These are phyloP conservation scores for Listronotus bonariensis DNA, from an alignment of 1,140 invertebrate species.

Conservation along the genomic window DNA sequence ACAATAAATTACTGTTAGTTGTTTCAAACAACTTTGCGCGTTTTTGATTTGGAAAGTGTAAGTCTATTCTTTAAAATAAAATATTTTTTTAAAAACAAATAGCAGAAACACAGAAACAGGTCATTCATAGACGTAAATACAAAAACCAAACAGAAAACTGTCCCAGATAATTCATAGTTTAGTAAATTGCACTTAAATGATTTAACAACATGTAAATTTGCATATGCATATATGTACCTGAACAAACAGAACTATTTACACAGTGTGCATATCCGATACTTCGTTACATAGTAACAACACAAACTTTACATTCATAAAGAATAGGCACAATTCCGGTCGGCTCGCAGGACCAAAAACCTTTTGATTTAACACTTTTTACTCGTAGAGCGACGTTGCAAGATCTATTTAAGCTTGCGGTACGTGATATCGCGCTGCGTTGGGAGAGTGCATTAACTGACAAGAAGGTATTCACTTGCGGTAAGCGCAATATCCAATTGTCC, in stretches of 20 bases:
- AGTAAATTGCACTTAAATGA: neutral
- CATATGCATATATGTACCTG: conserved; percentile 3
- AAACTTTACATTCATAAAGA: conserved; percentile 6
- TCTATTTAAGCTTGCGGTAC: neutral
- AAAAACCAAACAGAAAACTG: too few relatives aligned
- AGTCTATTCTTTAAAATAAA: too few relatives aligned
- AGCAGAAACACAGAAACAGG: too few relatives aligned
- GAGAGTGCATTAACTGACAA: conserved; percentile 6
- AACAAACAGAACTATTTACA: conserved; percentile 7
- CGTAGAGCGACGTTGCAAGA: conserved; percentile 1
- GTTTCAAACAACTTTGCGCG: too few relatives aligned
- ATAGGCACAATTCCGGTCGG: conserved; percentile 14
- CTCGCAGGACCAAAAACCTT: conserved; percentile 3
- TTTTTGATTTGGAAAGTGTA: too few relatives aligned
- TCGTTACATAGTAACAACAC: conserved; percentile 18
- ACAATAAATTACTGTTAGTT: too few relatives aligned
- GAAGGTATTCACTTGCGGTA: neutral
- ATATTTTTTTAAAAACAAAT: too few relatives aligned
- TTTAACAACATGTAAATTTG: too few relatives aligned
- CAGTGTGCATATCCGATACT: conserved; percentile 16
- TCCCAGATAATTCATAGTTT: neutral
- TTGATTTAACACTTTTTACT: neutral
- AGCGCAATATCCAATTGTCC: conserved; percentile 17
- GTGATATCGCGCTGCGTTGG: neutral
- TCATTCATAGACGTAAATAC: too few relatives aligned